These are phyloP conservation scores for Esox niger DNA, from an alignment of 2,113 vertebrate species.

Conservation along the genomic window DNA sequence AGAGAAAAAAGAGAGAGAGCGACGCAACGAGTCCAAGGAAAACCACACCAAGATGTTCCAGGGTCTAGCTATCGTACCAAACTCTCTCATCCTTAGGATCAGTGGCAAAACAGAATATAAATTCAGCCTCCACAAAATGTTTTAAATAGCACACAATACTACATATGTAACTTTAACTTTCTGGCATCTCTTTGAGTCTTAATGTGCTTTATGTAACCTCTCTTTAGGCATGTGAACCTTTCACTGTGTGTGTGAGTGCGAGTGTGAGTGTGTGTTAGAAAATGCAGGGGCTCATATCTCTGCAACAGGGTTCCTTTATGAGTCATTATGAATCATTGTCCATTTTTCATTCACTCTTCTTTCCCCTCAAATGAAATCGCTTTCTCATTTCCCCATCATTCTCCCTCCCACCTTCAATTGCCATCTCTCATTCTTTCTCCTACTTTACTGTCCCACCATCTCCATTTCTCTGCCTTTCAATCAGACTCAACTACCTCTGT, in stretches of 20 bases:
- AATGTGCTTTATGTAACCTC: no score
- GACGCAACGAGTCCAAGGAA: no score
- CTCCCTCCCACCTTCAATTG: constrained; percentile 15
- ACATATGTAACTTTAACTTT: no score
- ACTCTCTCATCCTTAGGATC: no score
- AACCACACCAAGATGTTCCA: no score
- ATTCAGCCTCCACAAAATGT: no score
- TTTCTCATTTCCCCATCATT: background rate
- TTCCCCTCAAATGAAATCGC: background rate
- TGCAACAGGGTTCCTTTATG: constrained; percentile 15
- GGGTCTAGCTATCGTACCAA: no score
- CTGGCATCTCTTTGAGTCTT: no score
- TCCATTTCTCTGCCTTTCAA: background rate
- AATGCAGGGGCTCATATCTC: constrained; percentile 25
- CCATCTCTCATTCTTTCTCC: background rate
- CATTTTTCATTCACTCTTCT: constrained; percentile 18
- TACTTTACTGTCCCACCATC: background rate
- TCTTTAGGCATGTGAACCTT: background rate
- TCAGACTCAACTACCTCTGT: no score
- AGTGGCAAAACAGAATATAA: no score
- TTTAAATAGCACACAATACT: no score
- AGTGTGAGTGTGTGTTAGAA: background rate
- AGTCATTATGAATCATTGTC: background rate
- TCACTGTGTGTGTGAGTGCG: background rate
- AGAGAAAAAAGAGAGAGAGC: no score